These are phyloP conservation scores for Amphimallon solstitiale DNA, from an alignment of 2,888 invertebrate species.

Conservation along the genomic window DNA sequence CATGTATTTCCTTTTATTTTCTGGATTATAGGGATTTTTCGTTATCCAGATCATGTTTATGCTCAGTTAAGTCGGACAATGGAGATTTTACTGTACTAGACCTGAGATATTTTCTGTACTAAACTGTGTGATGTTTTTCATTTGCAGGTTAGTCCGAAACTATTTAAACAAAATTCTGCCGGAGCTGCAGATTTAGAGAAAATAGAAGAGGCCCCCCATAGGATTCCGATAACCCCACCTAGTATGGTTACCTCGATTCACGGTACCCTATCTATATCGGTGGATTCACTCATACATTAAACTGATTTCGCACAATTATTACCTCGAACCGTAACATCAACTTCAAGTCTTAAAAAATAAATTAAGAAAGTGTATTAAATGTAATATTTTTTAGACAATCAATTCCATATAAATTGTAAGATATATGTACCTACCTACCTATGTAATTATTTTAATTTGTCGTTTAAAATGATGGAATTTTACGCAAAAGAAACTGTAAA, in stretches of 20 bases:
- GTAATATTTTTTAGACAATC: constrained; percentile 21
- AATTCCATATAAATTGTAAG: too few relatives aligned
- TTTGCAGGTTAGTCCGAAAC: constrained; percentile 59
- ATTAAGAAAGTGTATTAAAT: constrained; percentile 6
- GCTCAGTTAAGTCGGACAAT: too few relatives aligned
- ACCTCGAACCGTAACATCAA: constrained; percentile 9
- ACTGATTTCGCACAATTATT: constrained; percentile 27
- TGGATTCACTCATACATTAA: constrained; percentile 59
- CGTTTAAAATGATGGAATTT: too few relatives aligned
- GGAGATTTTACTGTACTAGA: too few relatives aligned
- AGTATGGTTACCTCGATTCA: constrained; percentile 54
- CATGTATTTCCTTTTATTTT: too few relatives aligned
- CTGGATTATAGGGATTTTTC: too few relatives aligned
- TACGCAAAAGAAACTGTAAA: too few relatives aligned
- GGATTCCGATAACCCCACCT: constrained; percentile 54
- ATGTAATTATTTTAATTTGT: too few relatives aligned
- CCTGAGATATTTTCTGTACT: too few relatives aligned
- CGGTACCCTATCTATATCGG: constrained; percentile 60
- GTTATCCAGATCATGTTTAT: too few relatives aligned
- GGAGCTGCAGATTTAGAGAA: constrained; percentile 76
- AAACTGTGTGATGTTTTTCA: constrained; percentile 21
- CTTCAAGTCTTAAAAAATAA: neutral
- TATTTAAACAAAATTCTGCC: constrained; percentile 75
- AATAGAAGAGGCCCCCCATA: constrained; percentile 72
- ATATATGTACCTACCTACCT: too few relatives aligned